These are phyloP conservation scores for Dicranocentrus wangi DNA, from an alignment of 2,888 invertebrate genomes.

Conservation along the genomic window DNA sequence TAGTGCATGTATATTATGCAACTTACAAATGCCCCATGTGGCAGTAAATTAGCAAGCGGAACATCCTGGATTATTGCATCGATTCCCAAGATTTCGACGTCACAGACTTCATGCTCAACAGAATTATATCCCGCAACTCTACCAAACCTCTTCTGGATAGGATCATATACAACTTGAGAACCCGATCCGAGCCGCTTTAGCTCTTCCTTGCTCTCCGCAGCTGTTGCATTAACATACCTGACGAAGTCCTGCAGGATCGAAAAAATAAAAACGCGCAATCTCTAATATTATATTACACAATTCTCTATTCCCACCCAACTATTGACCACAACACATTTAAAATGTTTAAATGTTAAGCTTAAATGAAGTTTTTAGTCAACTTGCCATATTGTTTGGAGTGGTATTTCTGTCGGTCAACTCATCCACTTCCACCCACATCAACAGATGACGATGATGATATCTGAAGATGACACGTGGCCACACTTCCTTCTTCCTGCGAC, in stretches of 20 bases:
- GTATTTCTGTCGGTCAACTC: too few relatives aligned
- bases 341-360: too few relatives aligned
- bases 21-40: not conserved
- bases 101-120: not conserved
- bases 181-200: not conserved
- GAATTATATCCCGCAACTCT: not conserved
- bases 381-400: too few relatives aligned
- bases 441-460: too few relatives aligned
- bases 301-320: too few relatives aligned
- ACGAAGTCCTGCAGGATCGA: not conserved
- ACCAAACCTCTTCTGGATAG: not conserved
- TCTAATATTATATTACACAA: too few relatives aligned
- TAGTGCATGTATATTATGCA: too few relatives aligned
- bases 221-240: not conserved
- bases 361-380: too few relatives aligned
- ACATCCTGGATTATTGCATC: not conserved
- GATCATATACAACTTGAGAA: not conserved
- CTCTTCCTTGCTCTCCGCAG: not conserved
- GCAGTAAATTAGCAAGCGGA: not conserved
- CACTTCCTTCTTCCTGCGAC: too few relatives aligned
- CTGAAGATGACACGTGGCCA: too few relatives aligned
- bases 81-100: not conserved
- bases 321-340: too few relatives aligned
- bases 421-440: too few relatives aligned
- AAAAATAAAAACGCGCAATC: not conserved